Base-by-base conservation (phyloP, 2,888 invertebrate genomes). In the Elysia crispata region DNA sequence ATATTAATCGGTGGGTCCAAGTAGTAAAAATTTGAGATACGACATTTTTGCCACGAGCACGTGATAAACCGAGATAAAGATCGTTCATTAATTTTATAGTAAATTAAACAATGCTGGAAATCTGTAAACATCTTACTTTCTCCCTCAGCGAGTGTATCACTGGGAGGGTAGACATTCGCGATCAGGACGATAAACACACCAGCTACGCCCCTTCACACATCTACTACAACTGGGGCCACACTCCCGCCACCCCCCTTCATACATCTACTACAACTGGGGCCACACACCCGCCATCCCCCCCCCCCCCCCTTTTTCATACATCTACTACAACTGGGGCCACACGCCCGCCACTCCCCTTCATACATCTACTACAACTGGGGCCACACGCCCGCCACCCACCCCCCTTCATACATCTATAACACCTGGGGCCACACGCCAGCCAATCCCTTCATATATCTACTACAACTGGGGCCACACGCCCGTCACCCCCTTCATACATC, bases 171-270 rank as follows among this genome's bases (percentile, higher is more conserved):
- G 83, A 84, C 31, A 85, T 88, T 31, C 83, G 82, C 18, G 89
- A 88, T 20, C 88, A 88, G 15, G 89, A 86, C 1, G 90, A 90
- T 76, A 88, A 90, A 62, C 83, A 90, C 79, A 89, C 87, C 77
- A 76, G 86, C 31, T 90, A 85, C 78, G 87, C 89, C 1, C 90
- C 90, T 0, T 82, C 80, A 31, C 90, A 90, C 82, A 82, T 89
- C 6, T 90, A 89, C 82, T 90, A 90, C 75, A 79, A 84, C 83
- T 86, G 85, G 85, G 84, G 80, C 6, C 82, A 81, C 73, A 78
- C 73, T 25, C 83, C 84, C 1, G 79, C 77, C n/a, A 69, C 79
- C 72, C n/a, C 77, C 64, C 57, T 75, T 60, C 60, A n/a, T n/a
- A n/a, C n/a, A n/a, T n/a, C n/a, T n/a, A n/a, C n/a, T n/a, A n/a